These are phyloP conservation scores for Gastracanthus pulcherrimus DNA, from an alignment of 2,888 invertebrate species.

Conservation along the genomic window DNA sequence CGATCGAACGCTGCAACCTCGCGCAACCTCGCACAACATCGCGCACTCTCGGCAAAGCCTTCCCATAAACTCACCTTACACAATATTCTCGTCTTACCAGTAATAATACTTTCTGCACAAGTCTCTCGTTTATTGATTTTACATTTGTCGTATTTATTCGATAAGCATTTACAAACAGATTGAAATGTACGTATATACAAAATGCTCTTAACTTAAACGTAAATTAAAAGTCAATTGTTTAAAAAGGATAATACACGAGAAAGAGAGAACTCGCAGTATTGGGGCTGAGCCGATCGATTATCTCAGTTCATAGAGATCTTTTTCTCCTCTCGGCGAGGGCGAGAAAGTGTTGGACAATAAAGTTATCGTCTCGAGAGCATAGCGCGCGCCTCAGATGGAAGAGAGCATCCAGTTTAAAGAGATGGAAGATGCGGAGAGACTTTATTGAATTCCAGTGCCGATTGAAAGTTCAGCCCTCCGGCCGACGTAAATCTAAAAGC, in stretches of 20 bases:
- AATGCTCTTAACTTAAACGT: conserved; percentile 24
- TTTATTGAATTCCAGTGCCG: conserved; percentile 61
- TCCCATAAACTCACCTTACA: no score
- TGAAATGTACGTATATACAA: no score
- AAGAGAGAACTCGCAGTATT: not conserved
- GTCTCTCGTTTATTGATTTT: no score
- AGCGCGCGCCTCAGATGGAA: conserved; percentile 19
- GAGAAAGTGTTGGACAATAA: conserved; percentile 58
- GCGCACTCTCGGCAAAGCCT: conserved; percentile 7
- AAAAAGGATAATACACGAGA: conserved; percentile 21
- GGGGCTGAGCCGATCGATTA: conserved; percentile 38
- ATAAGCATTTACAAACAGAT: no score
- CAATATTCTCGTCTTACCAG: no score
- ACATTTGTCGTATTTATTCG: no score
- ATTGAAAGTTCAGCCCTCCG: conserved; percentile 57
- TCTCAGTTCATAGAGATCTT: no score
- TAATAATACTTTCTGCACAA: no score
- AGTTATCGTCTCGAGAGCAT: conserved; percentile 56
- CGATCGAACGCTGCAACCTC: conserved; percentile 35
- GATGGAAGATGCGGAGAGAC: conserved; percentile 48
- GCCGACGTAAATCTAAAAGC: conserved; percentile 35
- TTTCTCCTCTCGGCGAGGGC: no score
- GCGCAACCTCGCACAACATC: no score
- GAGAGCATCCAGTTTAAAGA: conserved; percentile 26
- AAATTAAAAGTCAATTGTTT: conserved; percentile 55